These are phyloP conservation scores for Barbus barbus DNA, from an alignment of 2,113 vertebrate genomes.

Conservation along the genomic window DNA sequence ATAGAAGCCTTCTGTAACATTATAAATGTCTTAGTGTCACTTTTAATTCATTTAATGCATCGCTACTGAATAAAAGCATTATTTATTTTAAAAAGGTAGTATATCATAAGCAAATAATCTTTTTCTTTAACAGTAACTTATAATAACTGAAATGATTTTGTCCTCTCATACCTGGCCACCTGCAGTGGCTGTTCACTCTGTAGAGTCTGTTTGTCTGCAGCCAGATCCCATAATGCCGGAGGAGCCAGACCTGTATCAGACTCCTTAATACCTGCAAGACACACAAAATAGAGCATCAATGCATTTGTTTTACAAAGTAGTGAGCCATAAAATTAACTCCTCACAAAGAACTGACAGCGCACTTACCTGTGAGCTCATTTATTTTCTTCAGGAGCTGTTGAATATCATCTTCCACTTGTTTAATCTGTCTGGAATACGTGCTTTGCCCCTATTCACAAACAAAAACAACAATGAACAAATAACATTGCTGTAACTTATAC, in stretches of 20 bases:
- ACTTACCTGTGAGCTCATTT: slow-evolving; percentile 93
- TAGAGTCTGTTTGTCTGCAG: slow-evolving; percentile 97
- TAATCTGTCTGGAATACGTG: slow-evolving; percentile 97
- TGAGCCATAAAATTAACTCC: not conserved
- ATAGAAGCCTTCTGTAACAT: not conserved
- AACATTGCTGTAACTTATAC: not conserved
- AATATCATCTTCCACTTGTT: slow-evolving; percentile 98
- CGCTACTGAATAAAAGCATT: not conserved
- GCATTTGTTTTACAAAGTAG: not conserved
- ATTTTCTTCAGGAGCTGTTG: slow-evolving; percentile 98
- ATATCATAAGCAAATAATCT: not conserved
- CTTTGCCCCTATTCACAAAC: slow-evolving; percentile 88
- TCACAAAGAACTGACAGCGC: too few relatives aligned
- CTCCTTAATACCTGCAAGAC: slow-evolving; percentile 89
- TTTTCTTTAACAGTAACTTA: not conserved
- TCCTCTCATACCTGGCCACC: slow-evolving; percentile 85
- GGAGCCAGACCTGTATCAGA: slow-evolving; percentile 96
- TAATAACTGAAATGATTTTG: not conserved
- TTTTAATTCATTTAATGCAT: not conserved
- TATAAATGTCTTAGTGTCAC: not conserved
- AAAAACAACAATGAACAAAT: not conserved
- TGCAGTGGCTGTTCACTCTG: slow-evolving; percentile 97
- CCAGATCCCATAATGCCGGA: slow-evolving; percentile 96
- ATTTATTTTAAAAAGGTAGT: not conserved
- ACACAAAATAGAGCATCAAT: not conserved